Percentiles rank a stretch among this genome's conserved stretches.
These are phyloP conservation scores for Amyelois transitella DNA, from an alignment of 1,140 invertebrate species.

Conservation along the genomic window DNA sequence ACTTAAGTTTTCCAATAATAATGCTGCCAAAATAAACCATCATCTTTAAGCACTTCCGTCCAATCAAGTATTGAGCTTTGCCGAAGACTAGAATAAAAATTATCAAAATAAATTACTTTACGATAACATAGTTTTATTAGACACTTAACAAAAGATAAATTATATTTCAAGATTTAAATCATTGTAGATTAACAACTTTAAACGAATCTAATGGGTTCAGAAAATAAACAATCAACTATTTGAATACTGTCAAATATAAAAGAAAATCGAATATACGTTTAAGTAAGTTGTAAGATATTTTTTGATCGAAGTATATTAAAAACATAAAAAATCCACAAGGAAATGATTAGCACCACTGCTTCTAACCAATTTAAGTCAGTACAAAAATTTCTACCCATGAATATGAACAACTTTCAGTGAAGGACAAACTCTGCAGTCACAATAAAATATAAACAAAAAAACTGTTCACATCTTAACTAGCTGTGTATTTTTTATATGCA, in stretches of 20 bases:
- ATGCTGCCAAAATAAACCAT: not conserved
- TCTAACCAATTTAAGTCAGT: conserved; percentile 14
- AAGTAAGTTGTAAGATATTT: conserved; percentile 4
- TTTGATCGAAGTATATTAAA: conserved; percentile 23
- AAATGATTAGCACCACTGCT: conserved; percentile 32
- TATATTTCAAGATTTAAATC: not conserved
- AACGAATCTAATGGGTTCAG: no score
- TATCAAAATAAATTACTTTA: conserved; percentile 2
- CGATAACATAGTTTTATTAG: not conserved
- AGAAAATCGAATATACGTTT: no score
- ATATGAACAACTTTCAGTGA: not conserved
- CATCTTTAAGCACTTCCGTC: conserved; percentile 13
- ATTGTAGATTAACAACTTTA: no score
- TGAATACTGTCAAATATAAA: no score
- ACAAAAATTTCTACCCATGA: no score
- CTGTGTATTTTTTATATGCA: no score
- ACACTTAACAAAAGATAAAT: not conserved
- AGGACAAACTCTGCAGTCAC: no score
- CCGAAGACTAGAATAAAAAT: conserved; percentile 58
- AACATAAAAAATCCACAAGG: conserved; percentile 16
- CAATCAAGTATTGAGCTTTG: conserved; percentile 50
- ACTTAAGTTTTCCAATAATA: not conserved
- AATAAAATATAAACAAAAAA: no score
- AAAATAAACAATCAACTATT: no score
- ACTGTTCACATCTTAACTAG: no score